Conservation (phyloP, 1,140 invertebrate genomes). For the Diorhabda elongata region DNA sequence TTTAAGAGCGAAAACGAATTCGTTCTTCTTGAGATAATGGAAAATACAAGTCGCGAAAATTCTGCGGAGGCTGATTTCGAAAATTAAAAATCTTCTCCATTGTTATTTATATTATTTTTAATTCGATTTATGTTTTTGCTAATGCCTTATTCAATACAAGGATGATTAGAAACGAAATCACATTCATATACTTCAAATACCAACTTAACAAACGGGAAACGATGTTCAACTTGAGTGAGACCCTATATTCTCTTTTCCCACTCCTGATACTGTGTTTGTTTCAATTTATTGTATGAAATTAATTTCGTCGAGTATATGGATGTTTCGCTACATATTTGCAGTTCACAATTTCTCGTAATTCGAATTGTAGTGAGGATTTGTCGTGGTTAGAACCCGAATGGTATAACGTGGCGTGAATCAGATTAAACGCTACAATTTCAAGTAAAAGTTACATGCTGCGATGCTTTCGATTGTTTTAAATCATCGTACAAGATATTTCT, state of each 20-base stretch:
- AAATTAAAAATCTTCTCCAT: too few relatives aligned
- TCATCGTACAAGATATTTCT: too few relatives aligned
- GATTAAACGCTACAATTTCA: background rate
- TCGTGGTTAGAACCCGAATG: background rate
- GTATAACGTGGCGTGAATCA: background rate
- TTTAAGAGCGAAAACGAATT: constrained; percentile 3
- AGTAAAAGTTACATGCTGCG: background rate
- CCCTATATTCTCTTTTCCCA: background rate
- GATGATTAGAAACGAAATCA: too few relatives aligned
- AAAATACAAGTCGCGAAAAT: constrained; percentile 10
- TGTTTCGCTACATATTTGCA: constrained; percentile 4
- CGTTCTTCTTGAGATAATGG: constrained; percentile 4
- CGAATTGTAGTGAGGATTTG: constrained; percentile 9
- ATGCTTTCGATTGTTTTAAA: background rate
- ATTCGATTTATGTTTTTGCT: too few relatives aligned
- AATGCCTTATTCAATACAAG: too few relatives aligned
- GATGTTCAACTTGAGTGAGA: constrained; percentile 12
- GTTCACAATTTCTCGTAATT: constrained; percentile 1
- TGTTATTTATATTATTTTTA: too few relatives aligned
- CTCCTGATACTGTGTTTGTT: constrained; percentile 4
- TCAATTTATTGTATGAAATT: constrained; percentile 16
- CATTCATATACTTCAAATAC: constrained; percentile 4
- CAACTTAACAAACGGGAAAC: constrained; percentile 12
- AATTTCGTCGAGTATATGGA: background rate
- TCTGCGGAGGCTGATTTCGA: background rate